Evolutionary conservation across 2,888 invertebrate species (phyloP).

Genomic region (Tetropium fuscum): DNA sequence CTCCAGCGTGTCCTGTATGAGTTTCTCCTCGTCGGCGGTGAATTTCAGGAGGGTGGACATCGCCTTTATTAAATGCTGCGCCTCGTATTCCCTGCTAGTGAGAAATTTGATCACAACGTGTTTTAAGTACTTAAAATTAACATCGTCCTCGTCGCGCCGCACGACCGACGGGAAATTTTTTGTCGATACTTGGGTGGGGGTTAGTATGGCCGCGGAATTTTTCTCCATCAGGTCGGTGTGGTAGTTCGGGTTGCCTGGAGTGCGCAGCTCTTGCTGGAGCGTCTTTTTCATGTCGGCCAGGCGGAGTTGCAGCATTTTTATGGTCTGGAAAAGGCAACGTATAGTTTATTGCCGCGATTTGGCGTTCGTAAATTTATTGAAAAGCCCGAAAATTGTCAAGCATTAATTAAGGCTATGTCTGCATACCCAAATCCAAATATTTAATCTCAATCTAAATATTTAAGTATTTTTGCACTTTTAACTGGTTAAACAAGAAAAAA

Average conservation of each 20-base stretch:
- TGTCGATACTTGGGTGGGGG: conserved; percentile 70
- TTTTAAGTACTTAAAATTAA: conserved; percentile 89
- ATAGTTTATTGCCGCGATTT: not conserved
- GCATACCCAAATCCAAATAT: too few relatives aligned
- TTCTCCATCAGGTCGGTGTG: conserved; percentile 70
- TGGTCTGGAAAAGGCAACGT: conserved; percentile 72
- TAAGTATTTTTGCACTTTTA: too few relatives aligned
- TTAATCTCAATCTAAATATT: too few relatives aligned
- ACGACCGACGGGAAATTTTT: conserved; percentile 63
- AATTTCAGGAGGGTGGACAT: conserved; percentile 87
- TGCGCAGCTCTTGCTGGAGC: conserved; percentile 84
- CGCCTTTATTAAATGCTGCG: conserved; percentile 89
- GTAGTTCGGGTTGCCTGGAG: conserved; percentile 64
- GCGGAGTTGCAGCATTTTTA: conserved; percentile 89
- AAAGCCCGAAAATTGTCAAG: too few relatives aligned
- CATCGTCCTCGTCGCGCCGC: conserved; percentile 71
- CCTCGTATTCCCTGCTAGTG: conserved; percentile 89
- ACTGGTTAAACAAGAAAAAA: too few relatives aligned
- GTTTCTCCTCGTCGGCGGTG: conserved; percentile 86
- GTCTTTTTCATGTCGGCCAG: conserved; percentile 93
- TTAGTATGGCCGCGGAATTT: conserved; percentile 72
- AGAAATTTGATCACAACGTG: conserved; percentile 94
- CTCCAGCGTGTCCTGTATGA: conserved; percentile 82
- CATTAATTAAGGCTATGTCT: too few relatives aligned
- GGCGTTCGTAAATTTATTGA: not conserved